Conservation (phyloP, 2,888 invertebrate species). For the Acronicta aceris region DNA sequence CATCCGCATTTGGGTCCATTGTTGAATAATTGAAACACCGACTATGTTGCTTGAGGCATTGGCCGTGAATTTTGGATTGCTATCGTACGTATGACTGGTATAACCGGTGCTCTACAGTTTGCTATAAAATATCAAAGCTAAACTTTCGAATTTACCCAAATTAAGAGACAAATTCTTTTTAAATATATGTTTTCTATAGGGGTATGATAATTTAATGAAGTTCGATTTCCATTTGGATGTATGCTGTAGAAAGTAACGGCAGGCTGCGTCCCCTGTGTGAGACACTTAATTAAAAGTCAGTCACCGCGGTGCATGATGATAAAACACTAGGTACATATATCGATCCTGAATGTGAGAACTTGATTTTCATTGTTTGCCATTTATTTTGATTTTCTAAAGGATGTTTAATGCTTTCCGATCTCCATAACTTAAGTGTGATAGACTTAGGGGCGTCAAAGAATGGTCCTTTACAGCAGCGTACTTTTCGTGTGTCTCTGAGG, state of each 20-base stretch:
- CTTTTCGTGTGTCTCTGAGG: too few species aligned
- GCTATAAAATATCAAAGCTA: background rate
- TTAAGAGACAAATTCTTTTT: background rate
- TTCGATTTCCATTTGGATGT: slow-evolving; percentile 24
- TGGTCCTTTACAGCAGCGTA: too few species aligned
- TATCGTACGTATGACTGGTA: background rate
- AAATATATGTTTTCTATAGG: background rate
- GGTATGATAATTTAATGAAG: slow-evolving; percentile 15
- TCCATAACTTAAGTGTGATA: too few species aligned
- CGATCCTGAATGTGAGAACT: slow-evolving; percentile 28
- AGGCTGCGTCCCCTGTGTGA: slow-evolving; percentile 44
- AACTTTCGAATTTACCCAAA: background rate
- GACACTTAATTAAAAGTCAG: slow-evolving; percentile 48
- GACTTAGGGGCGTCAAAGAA: too few species aligned
- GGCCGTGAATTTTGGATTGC: slow-evolving; percentile 13
- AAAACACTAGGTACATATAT: slow-evolving; percentile 33
- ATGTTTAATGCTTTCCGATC: too few species aligned
- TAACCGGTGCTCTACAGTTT: background rate
- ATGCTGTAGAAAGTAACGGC: slow-evolving; percentile 51
- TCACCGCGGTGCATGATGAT: slow-evolving; percentile 19
- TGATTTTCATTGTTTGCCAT: background rate
- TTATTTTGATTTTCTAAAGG: too few species aligned
- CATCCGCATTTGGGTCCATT: slow-evolving; percentile 42
- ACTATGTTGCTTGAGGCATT: slow-evolving; percentile 20
- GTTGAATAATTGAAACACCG: slow-evolving; percentile 50